Conservation (phyloP, 2,797 vertebrate genomes). For the Artibeus jamaicensis region DNA sequence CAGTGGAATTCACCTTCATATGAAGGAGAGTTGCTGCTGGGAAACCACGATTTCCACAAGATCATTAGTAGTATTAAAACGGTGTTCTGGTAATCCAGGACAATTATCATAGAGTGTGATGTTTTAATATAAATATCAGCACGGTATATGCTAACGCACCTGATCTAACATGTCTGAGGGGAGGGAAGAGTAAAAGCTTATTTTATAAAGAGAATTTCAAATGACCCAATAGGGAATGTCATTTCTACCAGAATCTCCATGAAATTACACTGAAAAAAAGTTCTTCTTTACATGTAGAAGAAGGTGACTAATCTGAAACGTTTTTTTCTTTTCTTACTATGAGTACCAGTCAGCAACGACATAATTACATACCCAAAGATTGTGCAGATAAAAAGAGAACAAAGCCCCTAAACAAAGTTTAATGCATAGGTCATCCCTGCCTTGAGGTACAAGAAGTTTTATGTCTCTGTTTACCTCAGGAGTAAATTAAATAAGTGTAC, state of each 20-base stretch:
- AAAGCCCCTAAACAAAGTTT: slow-evolving; percentile 63
- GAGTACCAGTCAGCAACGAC: slow-evolving; percentile 14
- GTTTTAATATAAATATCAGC: slow-evolving; percentile 43
- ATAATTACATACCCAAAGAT: slow-evolving; percentile 58
- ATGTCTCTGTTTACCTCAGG: slow-evolving; percentile 64
- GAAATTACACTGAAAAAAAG: not conserved
- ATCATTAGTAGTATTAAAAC: slow-evolving; percentile 49
- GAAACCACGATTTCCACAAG: not conserved
- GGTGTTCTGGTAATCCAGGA: slow-evolving; percentile 32
- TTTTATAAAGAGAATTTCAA: slow-evolving; percentile 42
- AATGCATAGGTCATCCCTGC: slow-evolving; percentile 62
- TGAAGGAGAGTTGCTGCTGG: not conserved
- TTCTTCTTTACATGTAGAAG: slow-evolving; percentile 42
- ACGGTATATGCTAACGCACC: not conserved
- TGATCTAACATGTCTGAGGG: not conserved
- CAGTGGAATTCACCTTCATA: not conserved
- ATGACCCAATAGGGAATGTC: not conserved
- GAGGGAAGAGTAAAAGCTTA: not conserved
- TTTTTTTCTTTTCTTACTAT: not conserved
- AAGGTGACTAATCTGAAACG: slow-evolving; percentile 52
- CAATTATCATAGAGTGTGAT: not conserved
- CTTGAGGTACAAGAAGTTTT: slow-evolving; percentile 73
- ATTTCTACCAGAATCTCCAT: slow-evolving; percentile 28
- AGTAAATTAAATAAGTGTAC: slow-evolving; percentile 75
- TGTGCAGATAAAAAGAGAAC: slow-evolving; percentile 70